Percentiles rank a stretch among this genome's conserved stretches.
Conservation (phyloP, 2,113 vertebrate species). For the Tiliqua scincoides region DNA sequence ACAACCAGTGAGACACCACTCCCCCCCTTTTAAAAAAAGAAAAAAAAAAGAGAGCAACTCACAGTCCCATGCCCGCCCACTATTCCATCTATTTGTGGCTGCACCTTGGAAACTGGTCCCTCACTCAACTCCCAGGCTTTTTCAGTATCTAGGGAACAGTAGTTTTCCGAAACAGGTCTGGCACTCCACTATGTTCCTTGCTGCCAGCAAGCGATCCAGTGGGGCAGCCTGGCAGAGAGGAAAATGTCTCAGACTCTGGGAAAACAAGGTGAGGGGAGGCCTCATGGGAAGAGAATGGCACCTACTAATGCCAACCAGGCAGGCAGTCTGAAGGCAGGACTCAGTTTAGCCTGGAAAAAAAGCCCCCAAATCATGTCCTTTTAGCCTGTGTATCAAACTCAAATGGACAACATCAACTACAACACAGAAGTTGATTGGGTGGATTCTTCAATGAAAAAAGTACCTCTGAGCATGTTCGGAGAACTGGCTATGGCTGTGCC, state of each 20-base stretch:
- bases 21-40: neutral
- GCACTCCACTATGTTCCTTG: neutral
- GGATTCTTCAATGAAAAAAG: neutral
- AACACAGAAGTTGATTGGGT: neutral
- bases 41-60: too few relatives aligned
- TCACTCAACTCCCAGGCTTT: conserved; percentile 9
- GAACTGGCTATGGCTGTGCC: neutral
- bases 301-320: neutral
- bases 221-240: neutral
- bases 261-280: neutral
- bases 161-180: neutral
- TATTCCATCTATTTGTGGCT: conserved; percentile 4
- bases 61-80: neutral
- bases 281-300: neutral
- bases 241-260: neutral
- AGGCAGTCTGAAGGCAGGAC: neutral
- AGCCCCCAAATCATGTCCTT: too few relatives aligned
- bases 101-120: conserved; percentile 13
- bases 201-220: neutral
- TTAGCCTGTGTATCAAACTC: too few relatives aligned
- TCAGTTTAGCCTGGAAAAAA: neutral
- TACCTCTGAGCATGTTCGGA: neutral
- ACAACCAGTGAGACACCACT: neutral
- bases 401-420: too few relatives aligned
- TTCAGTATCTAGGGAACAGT: neutral